Evolutionary conservation across 2,888 invertebrate species (phyloP), one percentile per base, ranked within the genome.

Genomic region (Ennomos fuscantarius): DNA sequence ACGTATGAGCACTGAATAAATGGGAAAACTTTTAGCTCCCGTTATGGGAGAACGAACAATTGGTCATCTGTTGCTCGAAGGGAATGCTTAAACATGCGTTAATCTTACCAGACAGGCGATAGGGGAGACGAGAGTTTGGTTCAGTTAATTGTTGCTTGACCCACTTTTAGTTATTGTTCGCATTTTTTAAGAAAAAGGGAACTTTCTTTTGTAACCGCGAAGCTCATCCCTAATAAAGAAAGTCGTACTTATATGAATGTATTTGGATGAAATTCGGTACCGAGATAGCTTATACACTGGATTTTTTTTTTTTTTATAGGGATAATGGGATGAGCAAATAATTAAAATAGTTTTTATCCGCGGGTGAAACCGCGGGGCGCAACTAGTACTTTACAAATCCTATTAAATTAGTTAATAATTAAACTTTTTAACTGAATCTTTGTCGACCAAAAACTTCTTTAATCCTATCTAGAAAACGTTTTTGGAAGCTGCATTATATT

Each of bases 1-100:
- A 89, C 91, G 89, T 89, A 87, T 89, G 88, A 86, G 86, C 80
- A 79, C 81, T 86, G 89, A 90, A 91, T 89, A 90, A 91, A 91
- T 92, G 89, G 89, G 88, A 91, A 92, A 92, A 92, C 84, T 92
- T 91, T 91, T 80, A 86, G 87, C 83, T 76, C 73, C 81, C 78
- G 82, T 85, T 83, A 88, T 86, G 86, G 84, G 84, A 87, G 82
- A 85, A 79, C 81, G 82, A 87, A 92, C 92, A 92, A 89, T 89
- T 89, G 92, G 91, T 91, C 92, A 91, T 87, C 88, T 87, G 87
- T 84, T 87, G 80, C 68, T 61, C 69, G 67, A 72, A 78, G 80
- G 76, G 73, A 80, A 86, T 79, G 82, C 80, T 82, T 84, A 81
- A 83, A 79, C 77, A 80, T 80, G 79, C 75, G 81, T 84, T 86